Conservation (phyloP, 1,140 invertebrate species). For the Heliothis subflexa region DNA sequence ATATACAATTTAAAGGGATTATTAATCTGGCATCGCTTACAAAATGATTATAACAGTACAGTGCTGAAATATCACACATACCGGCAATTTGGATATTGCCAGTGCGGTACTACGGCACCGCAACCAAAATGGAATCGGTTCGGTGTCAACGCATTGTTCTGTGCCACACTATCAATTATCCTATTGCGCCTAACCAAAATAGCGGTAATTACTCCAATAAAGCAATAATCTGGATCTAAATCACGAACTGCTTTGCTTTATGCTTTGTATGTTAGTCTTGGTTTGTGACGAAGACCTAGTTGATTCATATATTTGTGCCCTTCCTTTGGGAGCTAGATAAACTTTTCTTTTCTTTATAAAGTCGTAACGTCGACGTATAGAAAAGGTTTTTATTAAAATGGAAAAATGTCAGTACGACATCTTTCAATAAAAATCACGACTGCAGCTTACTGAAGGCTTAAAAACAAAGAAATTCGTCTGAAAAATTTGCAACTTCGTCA, state of each 20-base stretch:
- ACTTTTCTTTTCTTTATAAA: too few species aligned
- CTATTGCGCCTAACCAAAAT: conserved; percentile 37
- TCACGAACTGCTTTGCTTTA: background rate
- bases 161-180: conserved; percentile 50
- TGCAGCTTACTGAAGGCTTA: background rate
- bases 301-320: too few species aligned
- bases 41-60: conserved; percentile 28
- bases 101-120: conserved; percentile 32
- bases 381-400: too few species aligned
- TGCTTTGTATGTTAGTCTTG: too few species aligned
- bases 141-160: conserved; percentile 49
- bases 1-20: too few species aligned
- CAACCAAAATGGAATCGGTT: conserved; percentile 50
- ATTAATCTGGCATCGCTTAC: background rate
- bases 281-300: too few species aligned
- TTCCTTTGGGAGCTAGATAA: too few species aligned
- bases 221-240: conserved; percentile 4
- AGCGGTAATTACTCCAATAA: conserved; percentile 26
- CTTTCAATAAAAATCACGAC: background rate
- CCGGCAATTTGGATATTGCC: conserved; percentile 33
- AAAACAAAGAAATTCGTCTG: conserved; percentile 15
- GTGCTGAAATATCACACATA: conserved; percentile 16
- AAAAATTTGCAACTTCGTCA: conserved; percentile 22
- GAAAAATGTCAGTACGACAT: too few species aligned
- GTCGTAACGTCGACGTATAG: too few species aligned